Base-by-base conservation (phyloP, 2,113 vertebrate genomes). In the Myotis davidii region DNA sequence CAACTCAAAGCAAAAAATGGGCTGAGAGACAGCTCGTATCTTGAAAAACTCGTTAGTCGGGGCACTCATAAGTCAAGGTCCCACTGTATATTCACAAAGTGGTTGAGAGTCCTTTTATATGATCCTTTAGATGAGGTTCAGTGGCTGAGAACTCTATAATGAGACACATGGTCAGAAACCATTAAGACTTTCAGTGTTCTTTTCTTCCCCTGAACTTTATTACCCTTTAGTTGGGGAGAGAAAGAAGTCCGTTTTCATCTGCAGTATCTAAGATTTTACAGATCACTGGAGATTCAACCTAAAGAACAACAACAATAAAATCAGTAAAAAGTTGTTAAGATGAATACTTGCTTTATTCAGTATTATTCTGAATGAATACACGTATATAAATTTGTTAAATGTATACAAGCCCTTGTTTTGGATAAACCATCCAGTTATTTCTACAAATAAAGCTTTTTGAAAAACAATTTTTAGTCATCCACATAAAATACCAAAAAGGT, bases 281-380 rank as follows among this genome's bases (percentile, higher is more conserved):
- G 97, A 99, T 99, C 91, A 99, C 99, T 0, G 99, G 99, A 95
- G 99, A 99, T 98, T 99, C 99, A 96, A 99, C 99, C 99, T 99
- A 88, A 95, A 97, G 77, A 96, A 97, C 74, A 88, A 14, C 21
- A 96, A 74, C 10, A 90, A 90, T 17, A 65, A 50, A 77, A 64
- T 25, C 48, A 89, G 94, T 88, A 95, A 72, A 88, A 92, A 95
- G 37, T 32, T 92, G 56, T 32, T 56, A 88, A 48, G 54, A 8
- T 84, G 29, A 88, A 88, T 48, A 76, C 13, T 32, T 16, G 61
- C 50, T 94, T 93, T 70, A 81, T 61, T 88, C 20, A 70, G 9
- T 83, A 59, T 64, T 85, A 78, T 72, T 84, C 9, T 96, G n/a
- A 88, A 84, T 73, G 54, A 86, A 70, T 88, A 76, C 13, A 93